These are phyloP conservation scores for Lymantria monacha DNA, from an alignment of 2,888 invertebrate species.

Conservation along the genomic window DNA sequence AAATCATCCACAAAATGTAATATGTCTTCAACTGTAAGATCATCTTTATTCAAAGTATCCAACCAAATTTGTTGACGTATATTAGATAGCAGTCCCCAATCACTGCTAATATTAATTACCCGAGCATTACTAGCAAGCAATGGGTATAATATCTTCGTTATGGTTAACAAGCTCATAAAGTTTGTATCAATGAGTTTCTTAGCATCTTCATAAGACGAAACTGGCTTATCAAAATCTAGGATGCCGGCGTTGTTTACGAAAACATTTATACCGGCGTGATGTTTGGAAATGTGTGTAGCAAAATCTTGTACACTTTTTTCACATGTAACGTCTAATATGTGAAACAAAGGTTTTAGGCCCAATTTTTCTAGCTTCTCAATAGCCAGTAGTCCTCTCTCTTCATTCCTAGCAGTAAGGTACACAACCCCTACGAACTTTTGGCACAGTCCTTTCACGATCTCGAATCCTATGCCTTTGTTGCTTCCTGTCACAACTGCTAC, in stretches of 20 bases:
- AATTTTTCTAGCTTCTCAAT: conserved; percentile 83
- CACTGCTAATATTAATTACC: conserved; percentile 89
- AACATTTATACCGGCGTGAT: conserved; percentile 87
- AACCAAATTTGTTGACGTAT: conserved; percentile 73
- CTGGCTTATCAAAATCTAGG: conserved; percentile 84
- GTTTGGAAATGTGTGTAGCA: conserved; percentile 79
- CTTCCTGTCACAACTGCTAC: conserved; percentile 76
- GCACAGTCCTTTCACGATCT: conserved; percentile 82
- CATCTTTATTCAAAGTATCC: conserved; percentile 65
- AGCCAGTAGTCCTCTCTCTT: conserved; percentile 83
- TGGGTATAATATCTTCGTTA: conserved; percentile 87
- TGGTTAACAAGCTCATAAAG: conserved; percentile 85
- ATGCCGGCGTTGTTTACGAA: conserved; percentile 91
- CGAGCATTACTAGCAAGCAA: conserved; percentile 86
- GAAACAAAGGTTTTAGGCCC: conserved; percentile 83
- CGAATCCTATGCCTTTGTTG: conserved; percentile 75
- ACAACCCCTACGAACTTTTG: conserved; percentile 86
- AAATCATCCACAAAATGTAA: conserved; percentile 81
- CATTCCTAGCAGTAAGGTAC: conserved; percentile 87
- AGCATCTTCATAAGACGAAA: conserved; percentile 86
- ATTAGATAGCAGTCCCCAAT: conserved; percentile 78
- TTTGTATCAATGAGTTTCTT: conserved; percentile 87
- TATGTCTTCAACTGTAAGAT: conserved; percentile 77
- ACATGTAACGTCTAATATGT: conserved; percentile 86
- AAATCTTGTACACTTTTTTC: conserved; percentile 83